These are phyloP conservation scores for Alectoris magna DNA, from an alignment of 2,797 vertebrate species.

Conservation along the genomic window DNA sequence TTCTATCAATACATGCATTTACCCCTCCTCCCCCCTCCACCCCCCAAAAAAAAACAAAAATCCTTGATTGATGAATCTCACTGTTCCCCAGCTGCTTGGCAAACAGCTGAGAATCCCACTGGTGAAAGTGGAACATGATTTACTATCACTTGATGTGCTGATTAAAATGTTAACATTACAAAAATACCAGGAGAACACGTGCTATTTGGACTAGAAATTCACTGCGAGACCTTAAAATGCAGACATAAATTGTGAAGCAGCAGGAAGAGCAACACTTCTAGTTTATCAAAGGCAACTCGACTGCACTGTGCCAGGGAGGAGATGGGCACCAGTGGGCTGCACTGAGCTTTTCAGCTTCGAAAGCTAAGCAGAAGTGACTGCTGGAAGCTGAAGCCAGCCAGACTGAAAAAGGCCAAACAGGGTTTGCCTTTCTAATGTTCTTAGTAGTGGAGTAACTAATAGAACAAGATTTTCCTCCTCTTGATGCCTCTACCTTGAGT, in stretches of 20 bases:
- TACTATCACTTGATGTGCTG: not conserved
- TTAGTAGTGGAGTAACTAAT: not conserved
- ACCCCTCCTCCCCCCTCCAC: no score
- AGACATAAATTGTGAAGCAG: not conserved
- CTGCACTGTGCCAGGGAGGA: not conserved
- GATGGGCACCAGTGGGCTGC: accelerated
- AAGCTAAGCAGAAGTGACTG: not conserved
- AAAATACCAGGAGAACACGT: not conserved
- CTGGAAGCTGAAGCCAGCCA: not conserved
- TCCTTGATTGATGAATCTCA: not conserved
- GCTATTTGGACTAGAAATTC: not conserved
- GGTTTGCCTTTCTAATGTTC: not conserved
- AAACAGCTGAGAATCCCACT: not conserved
- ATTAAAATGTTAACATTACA: not conserved
- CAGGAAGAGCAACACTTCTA: not conserved
- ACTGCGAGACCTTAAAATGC: not conserved
- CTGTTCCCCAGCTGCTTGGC: not conserved
- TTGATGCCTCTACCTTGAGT: not conserved
- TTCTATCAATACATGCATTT: not conserved
- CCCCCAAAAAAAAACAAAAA: not conserved
- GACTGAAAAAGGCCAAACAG: not conserved
- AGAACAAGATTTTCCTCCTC: not conserved
- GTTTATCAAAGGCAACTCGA: not conserved
- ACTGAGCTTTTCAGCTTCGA: not conserved
- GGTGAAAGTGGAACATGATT: not conserved